These are phyloP conservation scores for Drosophila kurseongensis DNA, from an alignment of 1,140 invertebrate genomes.

Conservation along the genomic window DNA sequence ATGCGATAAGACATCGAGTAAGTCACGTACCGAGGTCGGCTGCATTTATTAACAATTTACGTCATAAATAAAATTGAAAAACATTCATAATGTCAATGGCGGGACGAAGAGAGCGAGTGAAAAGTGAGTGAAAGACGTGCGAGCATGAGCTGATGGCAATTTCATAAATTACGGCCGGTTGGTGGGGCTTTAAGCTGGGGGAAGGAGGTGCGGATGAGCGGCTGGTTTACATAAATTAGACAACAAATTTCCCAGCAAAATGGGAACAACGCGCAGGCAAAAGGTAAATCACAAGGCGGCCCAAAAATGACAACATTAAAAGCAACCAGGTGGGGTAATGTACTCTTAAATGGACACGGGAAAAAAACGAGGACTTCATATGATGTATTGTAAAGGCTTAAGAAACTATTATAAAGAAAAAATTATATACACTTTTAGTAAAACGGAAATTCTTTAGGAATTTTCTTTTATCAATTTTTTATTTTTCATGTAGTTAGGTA, in stretches of 20 bases:
- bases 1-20: constrained; percentile 23
- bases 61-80: constrained; percentile 82
- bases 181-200: background rate
- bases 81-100: constrained; percentile 74
- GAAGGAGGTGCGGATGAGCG: constrained; percentile 21
- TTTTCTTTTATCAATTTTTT: too few relatives aligned
- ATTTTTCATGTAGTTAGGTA: too few relatives aligned
- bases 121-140: constrained; percentile 53
- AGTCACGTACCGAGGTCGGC: constrained; percentile 26
- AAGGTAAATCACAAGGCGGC: constrained; percentile 67
- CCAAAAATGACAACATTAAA: constrained; percentile 70
- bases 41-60: constrained; percentile 80
- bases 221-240: constrained; percentile 65
- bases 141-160: constrained; percentile 51
- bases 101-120: background rate
- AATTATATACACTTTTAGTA: too few relatives aligned
- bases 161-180: constrained; percentile 57
- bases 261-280: constrained; percentile 52
- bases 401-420: too few relatives aligned
- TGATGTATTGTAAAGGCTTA: background rate
- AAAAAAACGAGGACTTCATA: background rate
- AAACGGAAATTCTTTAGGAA: too few relatives aligned
- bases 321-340: constrained; percentile 16
- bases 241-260: constrained; percentile 75
- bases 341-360: constrained; percentile 27